Conservation (phyloP, 2,888 invertebrate genomes). For the Choristoneura rosaceana region DNA sequence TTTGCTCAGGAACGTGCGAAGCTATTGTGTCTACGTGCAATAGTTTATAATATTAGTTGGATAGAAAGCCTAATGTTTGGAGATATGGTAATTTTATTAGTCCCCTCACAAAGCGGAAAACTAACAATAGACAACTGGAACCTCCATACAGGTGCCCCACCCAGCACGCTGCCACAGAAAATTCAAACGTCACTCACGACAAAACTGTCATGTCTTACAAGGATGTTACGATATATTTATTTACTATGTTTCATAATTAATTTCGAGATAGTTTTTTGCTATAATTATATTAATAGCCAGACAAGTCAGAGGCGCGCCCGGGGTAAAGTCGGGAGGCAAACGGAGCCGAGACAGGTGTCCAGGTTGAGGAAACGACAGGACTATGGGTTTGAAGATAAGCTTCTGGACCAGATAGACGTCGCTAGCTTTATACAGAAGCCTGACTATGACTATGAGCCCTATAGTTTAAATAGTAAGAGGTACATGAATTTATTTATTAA, state of each 20-base stretch:
- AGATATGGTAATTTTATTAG: too few relatives aligned
- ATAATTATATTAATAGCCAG: conserved; percentile 49
- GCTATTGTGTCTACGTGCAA: too few relatives aligned
- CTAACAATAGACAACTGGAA: neutral
- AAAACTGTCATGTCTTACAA: conserved; percentile 49
- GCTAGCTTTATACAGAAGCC: conserved; percentile 62
- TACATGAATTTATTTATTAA: neutral
- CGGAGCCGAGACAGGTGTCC: neutral
- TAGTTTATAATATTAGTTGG: too few relatives aligned
- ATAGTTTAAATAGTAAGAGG: neutral
- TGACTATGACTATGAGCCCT: conserved; percentile 45
- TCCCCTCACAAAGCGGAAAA: too few relatives aligned
- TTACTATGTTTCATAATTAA: conserved; percentile 52
- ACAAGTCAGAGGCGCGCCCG: neutral
- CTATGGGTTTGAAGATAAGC: conserved; percentile 47
- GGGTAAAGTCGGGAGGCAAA: neutral
- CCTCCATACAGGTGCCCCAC: neutral
- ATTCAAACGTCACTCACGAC: conserved; percentile 13
- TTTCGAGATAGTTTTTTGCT: conserved; percentile 53
- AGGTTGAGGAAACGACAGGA: conserved; percentile 40
- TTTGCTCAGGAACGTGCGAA: too few relatives aligned
- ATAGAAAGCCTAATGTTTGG: too few relatives aligned
- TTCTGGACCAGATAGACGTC: conserved; percentile 61
- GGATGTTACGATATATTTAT: conserved; percentile 56
- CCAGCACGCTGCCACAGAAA: neutral